Base-by-base conservation (phyloP, 2,113 vertebrate species). In the Mus spicilegus region DNA sequence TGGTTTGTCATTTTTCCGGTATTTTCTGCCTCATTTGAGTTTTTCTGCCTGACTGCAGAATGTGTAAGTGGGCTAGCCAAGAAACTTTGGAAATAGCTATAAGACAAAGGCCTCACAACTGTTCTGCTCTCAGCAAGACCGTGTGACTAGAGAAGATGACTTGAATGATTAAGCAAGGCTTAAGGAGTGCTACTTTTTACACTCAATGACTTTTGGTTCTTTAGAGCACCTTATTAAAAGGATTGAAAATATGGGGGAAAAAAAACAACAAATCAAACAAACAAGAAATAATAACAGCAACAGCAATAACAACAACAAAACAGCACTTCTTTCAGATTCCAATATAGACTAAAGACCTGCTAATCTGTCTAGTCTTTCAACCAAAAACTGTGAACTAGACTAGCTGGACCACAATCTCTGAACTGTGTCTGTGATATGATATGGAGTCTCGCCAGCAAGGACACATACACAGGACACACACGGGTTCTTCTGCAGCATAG, bases 1-100 rank as follows among this genome's bases (percentile, higher is more conserved):
- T 49, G 99, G 93, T 99, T 67, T 99, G 94, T 99, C 99, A 2
- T 99, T 26, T 94, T 97, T 76, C 96, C 99, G 5, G 99, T 99
- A 28, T 51, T 99, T 2, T 99, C 99, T 75, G 95, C 98, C 70
- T 98, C 1, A 99, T 99, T 80, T 39, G 99, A 81, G 97, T 98
- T 90, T 99, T 99, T 90, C 89, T 99, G 88, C 99, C 99, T 22
- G 99, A 99, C 92, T 97, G 98, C 8, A 98, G 98, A 24, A 98
- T 99, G 98, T 97, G 97, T 3, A 94, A 99, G 86, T 99, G 99
- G 99, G 98, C 99, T 75, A 97, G 99, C 4, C 98, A 98, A 69
- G 99, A 99, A 96, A 99, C 99, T 0, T 95, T 92, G 99, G 69
- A 96, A 92, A 89, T 97, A 98, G 72, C 98, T 98, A 84, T 99